Evolutionary conservation across 2,113 vertebrate species (phyloP), one percentile per base, ranked within the genome.

Genomic region (Trogon surrucura): DNA sequence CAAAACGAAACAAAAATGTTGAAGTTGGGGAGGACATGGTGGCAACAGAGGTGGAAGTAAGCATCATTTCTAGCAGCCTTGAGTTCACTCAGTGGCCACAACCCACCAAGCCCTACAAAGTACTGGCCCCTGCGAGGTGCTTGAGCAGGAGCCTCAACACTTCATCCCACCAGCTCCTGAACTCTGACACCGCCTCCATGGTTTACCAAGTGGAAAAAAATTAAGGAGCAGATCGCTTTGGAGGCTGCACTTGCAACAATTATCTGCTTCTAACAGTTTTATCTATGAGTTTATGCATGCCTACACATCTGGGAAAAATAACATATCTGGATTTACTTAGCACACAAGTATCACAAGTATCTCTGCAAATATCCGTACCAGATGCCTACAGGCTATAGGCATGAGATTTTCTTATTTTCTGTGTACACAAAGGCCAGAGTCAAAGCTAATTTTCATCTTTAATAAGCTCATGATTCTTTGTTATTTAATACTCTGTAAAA

Each of bases 401-500:
- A 32, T 16, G 10, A 91, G 30, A 64, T 38, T 87, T 78, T 66
- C 53, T 93, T 84, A 58, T 48, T 83, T 66, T 50, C 85, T 58
- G 4, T 6, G 36, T 57, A 95, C 36, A 84, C 58, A 91, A 89
- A 58, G 47, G 65, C 38, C 60, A 91, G 74, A 95, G 75, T 60
- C 92, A 94, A 91, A 88, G 64, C 88, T 85, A 82, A 93, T 97
- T 95, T 93, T 95, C 80, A 93, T 48, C 85, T 97, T 98, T 97
- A 97, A 97, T 97, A 93, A 95, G 94, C 89, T 89, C 88, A 94
- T 93, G 94, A 60, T 80, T 93, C 62, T 89, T 81, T 60, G 67
- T 94, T 98, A 96, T 92, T 97, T 95, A 95, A 89, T 84, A 85
- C 96, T 96, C 96, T 95, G 97, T 91, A 97, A 95, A 98, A 97